A percentile compares a stretch with the other conserved stretches of the same genome.
These are phyloP conservation scores for Liasis olivaceus DNA, from an alignment of 2,797 vertebrate genomes.

Conservation along the genomic window DNA sequence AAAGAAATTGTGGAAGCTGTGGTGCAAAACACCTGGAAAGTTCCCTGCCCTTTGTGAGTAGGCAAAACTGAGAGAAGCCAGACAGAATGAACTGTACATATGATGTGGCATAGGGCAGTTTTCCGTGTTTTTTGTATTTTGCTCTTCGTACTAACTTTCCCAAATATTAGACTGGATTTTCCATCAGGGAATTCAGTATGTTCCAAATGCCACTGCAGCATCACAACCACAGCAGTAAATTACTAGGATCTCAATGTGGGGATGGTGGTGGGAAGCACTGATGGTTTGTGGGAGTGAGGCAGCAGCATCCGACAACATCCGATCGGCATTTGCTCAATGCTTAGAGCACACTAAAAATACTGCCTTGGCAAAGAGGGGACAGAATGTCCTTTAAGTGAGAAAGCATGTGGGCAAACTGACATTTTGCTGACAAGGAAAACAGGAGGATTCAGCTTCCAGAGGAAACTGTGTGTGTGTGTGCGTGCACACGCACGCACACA, in stretches of 20 bases:
- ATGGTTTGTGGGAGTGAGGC: constrained; percentile 51
- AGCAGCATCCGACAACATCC: constrained; percentile 57
- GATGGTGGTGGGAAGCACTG: constrained; percentile 30
- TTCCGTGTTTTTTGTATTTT: neutral
- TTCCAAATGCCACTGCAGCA: constrained; percentile 32
- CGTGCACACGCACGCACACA: neutral
- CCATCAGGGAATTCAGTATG: constrained; percentile 18
- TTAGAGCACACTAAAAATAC: constrained; percentile 68
- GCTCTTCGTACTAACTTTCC: neutral
- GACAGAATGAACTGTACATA: neutral
- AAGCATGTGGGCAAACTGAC: constrained; percentile 61
- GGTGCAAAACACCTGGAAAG: neutral
- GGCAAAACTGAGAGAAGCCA: neutral
- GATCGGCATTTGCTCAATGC: constrained; percentile 60
- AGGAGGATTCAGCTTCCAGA: constrained; percentile 5
- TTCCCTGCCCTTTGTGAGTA: neutral
- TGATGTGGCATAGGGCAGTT: neutral
- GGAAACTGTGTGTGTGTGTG: neutral
- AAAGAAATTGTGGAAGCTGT: neutral
- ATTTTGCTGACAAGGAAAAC: constrained; percentile 57
- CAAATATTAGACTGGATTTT: constrained; percentile 1
- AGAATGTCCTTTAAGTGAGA: constrained; percentile 66
- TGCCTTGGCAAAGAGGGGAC: constrained; percentile 64
- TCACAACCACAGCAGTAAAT: neutral
- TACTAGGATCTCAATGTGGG: neutral